These are phyloP conservation scores for Protaetia brevitarsis DNA, from an alignment of 1,140 invertebrate species.

Conservation along the genomic window DNA sequence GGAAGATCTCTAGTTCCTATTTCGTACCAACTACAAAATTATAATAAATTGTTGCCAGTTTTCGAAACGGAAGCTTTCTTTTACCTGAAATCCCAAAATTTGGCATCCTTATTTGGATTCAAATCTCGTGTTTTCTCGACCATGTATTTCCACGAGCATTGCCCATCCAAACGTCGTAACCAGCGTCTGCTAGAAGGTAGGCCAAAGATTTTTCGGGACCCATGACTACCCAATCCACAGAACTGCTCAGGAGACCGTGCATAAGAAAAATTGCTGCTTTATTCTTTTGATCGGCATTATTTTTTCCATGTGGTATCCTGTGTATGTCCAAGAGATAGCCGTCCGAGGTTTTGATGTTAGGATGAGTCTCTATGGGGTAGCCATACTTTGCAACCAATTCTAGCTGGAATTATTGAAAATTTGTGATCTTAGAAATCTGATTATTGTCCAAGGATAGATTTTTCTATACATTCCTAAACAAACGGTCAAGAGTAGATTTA, in stretches of 20 bases:
- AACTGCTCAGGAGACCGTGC: conserved; percentile 67
- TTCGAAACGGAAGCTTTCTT: neutral
- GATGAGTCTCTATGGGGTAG: conserved; percentile 37
- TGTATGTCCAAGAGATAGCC: conserved; percentile 53
- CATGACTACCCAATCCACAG: conserved; percentile 63
- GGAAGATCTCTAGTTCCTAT: conserved; percentile 70
- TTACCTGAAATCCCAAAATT: conserved; percentile 23
- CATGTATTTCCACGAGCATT: conserved; percentile 71
- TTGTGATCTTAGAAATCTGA: no score
- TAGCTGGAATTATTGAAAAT: conserved; percentile 23
- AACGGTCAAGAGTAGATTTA: no score
- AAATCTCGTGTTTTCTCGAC: conserved; percentile 56
- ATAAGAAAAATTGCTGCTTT: conserved; percentile 56
- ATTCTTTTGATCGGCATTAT: conserved; percentile 39
- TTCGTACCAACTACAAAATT: conserved; percentile 63
- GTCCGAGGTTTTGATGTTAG: conserved; percentile 49
- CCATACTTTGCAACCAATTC: conserved; percentile 34
- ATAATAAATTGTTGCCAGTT: neutral
- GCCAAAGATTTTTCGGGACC: conserved; percentile 59
- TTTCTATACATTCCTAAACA: no score
- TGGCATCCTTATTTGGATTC: conserved; percentile 54
- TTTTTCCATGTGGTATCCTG: conserved; percentile 45
- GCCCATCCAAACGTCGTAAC: conserved; percentile 72
- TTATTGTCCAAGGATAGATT: no score
- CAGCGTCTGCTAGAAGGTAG: conserved; percentile 54